Conservation (phyloP, 2,888 invertebrate genomes). For the Lepas anatifera region DNA sequence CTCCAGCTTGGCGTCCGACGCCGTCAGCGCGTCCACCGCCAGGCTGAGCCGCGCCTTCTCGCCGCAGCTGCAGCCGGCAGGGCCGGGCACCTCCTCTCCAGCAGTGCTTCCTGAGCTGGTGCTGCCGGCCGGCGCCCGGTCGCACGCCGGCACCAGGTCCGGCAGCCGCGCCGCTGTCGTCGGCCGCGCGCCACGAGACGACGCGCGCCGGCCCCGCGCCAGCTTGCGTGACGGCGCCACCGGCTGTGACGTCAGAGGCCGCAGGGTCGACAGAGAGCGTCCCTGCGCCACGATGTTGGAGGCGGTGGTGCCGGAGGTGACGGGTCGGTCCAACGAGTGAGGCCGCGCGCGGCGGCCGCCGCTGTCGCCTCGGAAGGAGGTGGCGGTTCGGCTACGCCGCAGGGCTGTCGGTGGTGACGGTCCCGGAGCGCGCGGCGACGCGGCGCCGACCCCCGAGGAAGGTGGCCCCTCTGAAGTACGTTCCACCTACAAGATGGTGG, state of each 20-base stretch:
- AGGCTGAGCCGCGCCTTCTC: neutral
- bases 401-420: neutral
- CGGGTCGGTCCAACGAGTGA: neutral
- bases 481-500: neutral
- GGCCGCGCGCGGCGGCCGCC: neutral
- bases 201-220: neutral
- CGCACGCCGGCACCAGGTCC: slow-evolving; percentile 3
- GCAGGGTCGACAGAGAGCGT: neutral
- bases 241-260: neutral
- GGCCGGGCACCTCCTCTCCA: slow-evolving; percentile 4
- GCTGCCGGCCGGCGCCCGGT: neutral
- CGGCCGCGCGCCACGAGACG: neutral
- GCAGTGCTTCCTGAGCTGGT: slow-evolving; percentile 7
- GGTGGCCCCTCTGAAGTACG: neutral
- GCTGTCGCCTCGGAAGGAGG: neutral
- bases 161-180: slow-evolving; percentile 6
- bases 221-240: neutral
- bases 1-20: neutral
- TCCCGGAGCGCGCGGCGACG: neutral
- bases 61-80: slow-evolving; percentile 16
- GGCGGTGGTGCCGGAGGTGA: neutral
- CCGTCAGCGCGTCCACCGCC: neutral
- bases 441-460: neutral
- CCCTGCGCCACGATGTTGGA: slow-evolving; percentile 4
- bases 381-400: neutral